Evolutionary conservation across 2,113 vertebrate species (phyloP), one percentile per base, ranked within the genome.

Genomic region (Pseudopipra pipra): DNA sequence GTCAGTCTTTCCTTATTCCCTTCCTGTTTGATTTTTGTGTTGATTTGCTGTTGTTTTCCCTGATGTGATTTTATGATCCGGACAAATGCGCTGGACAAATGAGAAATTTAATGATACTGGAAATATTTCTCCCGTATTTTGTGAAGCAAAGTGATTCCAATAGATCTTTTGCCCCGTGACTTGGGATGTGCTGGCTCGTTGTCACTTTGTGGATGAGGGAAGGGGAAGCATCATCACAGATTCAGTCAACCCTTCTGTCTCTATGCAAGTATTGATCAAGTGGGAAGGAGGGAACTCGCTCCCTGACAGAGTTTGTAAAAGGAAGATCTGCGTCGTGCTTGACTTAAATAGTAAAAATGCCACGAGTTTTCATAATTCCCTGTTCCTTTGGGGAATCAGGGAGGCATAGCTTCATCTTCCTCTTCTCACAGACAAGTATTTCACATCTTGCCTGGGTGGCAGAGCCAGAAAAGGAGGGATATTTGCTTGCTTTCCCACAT

Each of bases 61-160:
- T 61, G n/a, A 70, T 84, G 51, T 61, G 67, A 91, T 81, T 84
- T 92, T 85, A 31, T 17, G 63, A 75, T 89, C 73, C 79, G 59
- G 90, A 90, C 91, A 94, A 93, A 86, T 44, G 25, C 74, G 39
- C 23, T 51, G 62, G 73, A 68, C 79, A 95, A 96, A 97, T 88
- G 93, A 96, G 83, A 85, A 96, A 96, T 96, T 77, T 97, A 95
- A 94, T 81, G 56, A 46, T 78, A 85, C 55, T 72, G 87, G 96
- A 94, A 94, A 81, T 70, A 72, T 95, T 93, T 93, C 83, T 90
- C 21, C 49, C 12, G 31, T 86, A 30, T 74, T 94, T 54, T 39
- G 41, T 92, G 72, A 94, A 52, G 52, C 61, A 56, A 47, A 91
- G 72, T 92, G 80, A 94, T 93, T 93, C 68, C 82, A 75, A 5